Base-by-base conservation (phyloP, 1,140 invertebrate species). In the Patella vulgata region DNA sequence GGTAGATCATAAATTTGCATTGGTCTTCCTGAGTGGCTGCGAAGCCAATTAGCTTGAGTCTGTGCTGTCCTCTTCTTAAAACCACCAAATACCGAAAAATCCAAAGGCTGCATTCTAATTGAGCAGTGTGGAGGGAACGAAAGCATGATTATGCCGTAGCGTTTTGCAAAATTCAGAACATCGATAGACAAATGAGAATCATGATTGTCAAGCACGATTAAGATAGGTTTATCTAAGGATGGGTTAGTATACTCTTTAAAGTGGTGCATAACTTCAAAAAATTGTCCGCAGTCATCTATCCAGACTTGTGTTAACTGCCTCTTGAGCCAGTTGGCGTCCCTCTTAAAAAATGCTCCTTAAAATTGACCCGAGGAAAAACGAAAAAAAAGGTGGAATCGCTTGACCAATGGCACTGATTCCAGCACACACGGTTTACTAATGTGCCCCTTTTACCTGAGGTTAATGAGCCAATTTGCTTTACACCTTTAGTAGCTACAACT, bases 1-100 rank as follows among this genome's bases (percentile, higher is more conserved):
- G 84, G 80, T 50, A 87, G 81, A 62, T 86, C 83, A 71, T 85
- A 86, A 33, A 87, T 84, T 14, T 78, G 75, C 73, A 88, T 84
- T 12, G 82, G 71, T 73, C 82, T 85, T n/a, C 84, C 82, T 36
- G 82, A 78, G 63, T 87, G 71, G 55, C 46, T 81, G 66, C 70
- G 48, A 78, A 87, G 76, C 84, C 78, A 59, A 83, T 84, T 59
- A 73, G 89, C 12, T 88, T 88, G 43, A 9, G 46, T 58, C 33
- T 53, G 27, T 51, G 46, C 65, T 51, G 59, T 70, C 19, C 59
- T 42, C 44, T 58, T 64, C n/a, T 86, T 86, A 5, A 87, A 79
- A 23, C 84, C 77, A 0, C 75, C 73, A 47, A 57, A 70, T 14
- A 70, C 68, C 28, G 53, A 36, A 3, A 39, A 25, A 43, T 68